Base-by-base conservation (phyloP, 2,797 vertebrate genomes). In the Moxostoma hubbsi region DNA sequence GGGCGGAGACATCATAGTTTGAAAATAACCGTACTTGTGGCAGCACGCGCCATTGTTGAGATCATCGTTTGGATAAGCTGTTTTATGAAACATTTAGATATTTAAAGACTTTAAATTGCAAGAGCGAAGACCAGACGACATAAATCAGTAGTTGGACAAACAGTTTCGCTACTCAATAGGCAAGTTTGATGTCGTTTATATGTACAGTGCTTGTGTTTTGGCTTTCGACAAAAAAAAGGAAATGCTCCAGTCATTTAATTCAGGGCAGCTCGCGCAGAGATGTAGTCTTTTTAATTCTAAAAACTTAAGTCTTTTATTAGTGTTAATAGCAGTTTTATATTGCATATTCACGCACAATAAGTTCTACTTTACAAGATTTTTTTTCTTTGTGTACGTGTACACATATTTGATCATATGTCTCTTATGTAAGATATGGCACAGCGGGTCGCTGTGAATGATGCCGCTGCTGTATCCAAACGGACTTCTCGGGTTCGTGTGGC, bases 401-500 rank as follows among this genome's bases (percentile, higher is more conserved):
- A 50, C 7, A 2, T 50, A 36, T 36, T 36, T 10, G 10, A 10
- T 50, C n/a, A 36, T 66, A 1, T 59, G 12, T 65, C 51, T 77
- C 8, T 54, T 2, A 36, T 62, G 9, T n/a, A 46, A 49, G 84
- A 47, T 7, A 95, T 94, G 94, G 93, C 94, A 0, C 91, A 92
- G 78, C 91, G 94, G 8, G 88, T 91, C 59, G 58, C 84, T 0
- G 15, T 75, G 6, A 46, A 81, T 9, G 94, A 94, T 3, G 81
- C 77, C 7, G 18, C 71, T 18, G 47, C 73, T 18, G 89, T 77
- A 11, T 70, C 68, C 53, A 94, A 84, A 80, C 93, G 90, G 79
- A 87, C 87, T 0, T 91, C 94, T 69, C 90, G 93, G 47, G 93
- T 98, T 9, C 94, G 93, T 5, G 96, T 98, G 0, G 94, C 94